Evolutionary conservation across 2,888 invertebrate species (phyloP).

Genomic region (Eustalomyia histrio): DNA sequence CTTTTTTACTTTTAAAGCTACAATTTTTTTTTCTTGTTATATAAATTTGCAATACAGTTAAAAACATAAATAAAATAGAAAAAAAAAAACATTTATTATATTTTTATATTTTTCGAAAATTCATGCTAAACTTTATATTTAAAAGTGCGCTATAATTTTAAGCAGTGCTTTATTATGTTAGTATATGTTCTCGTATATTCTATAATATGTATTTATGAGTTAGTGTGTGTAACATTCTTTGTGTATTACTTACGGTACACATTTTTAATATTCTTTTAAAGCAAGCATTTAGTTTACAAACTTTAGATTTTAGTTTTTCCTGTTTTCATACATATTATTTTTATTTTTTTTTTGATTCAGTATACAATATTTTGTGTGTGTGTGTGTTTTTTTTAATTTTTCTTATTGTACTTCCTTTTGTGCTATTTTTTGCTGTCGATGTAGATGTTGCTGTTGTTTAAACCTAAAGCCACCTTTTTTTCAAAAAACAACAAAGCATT

Average conservation of each 20-base stretch:
- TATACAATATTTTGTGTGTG: conserved; percentile 9
- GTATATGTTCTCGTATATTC: conserved; percentile 12
- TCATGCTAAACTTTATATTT: no score
- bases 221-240: conserved; percentile 5
- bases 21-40: no score
- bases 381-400: conserved; percentile 29
- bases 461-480: conserved; percentile 3
- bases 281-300: conserved; percentile 46
- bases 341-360: no score
- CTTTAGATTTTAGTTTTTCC: conserved; percentile 16
- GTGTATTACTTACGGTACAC: conserved; percentile 32
- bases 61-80: no score
- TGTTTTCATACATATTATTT: conserved; percentile 20
- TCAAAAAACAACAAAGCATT: no score
- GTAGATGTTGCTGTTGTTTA: neutral
- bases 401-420: conserved; percentile 45
- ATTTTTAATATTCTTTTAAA: conserved; percentile 45
- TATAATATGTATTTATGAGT: neutral
- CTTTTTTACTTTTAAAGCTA: no score
- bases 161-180: no score
- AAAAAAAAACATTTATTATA: no score
- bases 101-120: no score
- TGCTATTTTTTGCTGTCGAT: conserved; percentile 7
- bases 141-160: no score
- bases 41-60: no score